Evolutionary conservation across 2,113 vertebrate species (phyloP).

Genomic region (Austrofundulus limnaeus): DNA sequence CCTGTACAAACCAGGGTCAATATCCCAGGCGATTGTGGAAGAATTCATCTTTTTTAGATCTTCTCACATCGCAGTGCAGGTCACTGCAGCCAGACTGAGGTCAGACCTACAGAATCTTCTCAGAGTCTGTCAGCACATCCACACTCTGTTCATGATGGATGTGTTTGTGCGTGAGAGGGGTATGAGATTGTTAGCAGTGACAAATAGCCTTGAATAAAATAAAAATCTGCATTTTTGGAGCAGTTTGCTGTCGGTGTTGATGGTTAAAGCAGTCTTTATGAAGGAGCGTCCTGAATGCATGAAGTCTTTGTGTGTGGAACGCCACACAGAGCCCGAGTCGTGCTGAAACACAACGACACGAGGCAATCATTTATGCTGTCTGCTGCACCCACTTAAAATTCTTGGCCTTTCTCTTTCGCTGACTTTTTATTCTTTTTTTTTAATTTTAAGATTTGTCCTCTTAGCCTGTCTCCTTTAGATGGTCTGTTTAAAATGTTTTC

Average conservation of each 20-base stretch:
- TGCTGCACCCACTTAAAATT: slow-evolving; percentile 7
- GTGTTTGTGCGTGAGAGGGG: neutral
- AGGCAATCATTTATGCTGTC: slow-evolving; percentile 3
- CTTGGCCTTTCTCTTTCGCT: neutral
- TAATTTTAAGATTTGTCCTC: neutral
- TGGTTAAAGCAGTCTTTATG: slow-evolving; percentile 20
- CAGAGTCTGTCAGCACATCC: neutral
- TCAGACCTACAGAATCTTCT: slow-evolving; percentile 5
- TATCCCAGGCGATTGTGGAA: neutral
- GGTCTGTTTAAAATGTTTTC: neutral
- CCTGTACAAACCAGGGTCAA: neutral
- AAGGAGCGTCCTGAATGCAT: slow-evolving; percentile 3
- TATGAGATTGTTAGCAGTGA: slow-evolving; percentile 31
- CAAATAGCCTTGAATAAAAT: slow-evolving; percentile 25
- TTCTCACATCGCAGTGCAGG: neutral
- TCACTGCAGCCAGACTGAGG: neutral
- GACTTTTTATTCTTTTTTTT: neutral
- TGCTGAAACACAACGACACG: neutral
- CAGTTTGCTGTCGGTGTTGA: slow-evolving; percentile 9
- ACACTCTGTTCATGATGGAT: slow-evolving; percentile 9
- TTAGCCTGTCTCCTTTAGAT: neutral
- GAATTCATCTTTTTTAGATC: neutral
- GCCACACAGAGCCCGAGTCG: neutral
- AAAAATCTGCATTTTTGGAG: slow-evolving; percentile 14
- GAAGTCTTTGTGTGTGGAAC: slow-evolving; percentile 12